These are phyloP conservation scores for Watersipora subatra DNA, from an alignment of 1,140 invertebrate species.

Conservation along the genomic window DNA sequence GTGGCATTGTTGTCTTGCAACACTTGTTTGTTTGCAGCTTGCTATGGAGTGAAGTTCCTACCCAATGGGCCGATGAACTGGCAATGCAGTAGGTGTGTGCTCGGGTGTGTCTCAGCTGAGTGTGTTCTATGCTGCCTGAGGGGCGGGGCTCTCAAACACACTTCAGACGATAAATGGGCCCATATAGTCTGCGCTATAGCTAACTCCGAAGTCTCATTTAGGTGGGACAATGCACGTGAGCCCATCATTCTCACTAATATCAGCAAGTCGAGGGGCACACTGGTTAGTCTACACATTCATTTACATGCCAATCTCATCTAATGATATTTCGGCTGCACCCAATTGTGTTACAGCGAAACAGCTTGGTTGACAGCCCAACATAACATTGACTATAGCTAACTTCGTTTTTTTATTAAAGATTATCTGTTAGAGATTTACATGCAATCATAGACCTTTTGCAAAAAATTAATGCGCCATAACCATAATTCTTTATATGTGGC, in stretches of 20 bases:
- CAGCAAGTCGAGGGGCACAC: constrained; percentile 20
- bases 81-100: constrained; percentile 31
- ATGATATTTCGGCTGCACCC: no score
- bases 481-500: no score
- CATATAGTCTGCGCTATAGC: constrained; percentile 95
- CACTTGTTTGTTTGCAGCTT: no score
- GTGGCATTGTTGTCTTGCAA: no score
- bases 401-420: no score
- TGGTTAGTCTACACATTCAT: constrained; percentile 37
- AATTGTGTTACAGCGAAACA: no score
- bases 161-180: constrained; percentile 61
- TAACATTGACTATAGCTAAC: no score
- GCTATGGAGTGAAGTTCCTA: constrained; percentile 23
- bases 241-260: constrained; percentile 52
- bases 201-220: constrained; percentile 88
- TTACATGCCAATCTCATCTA: no score
- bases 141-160: constrained; percentile 53
- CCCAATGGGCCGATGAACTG: constrained; percentile 17
- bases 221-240: constrained; percentile 87
- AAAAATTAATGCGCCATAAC: no score
- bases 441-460: no score
- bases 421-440: no score
- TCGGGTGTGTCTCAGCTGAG: not conserved
- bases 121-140: constrained; percentile 47
- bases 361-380: no score